Evolutionary conservation across 1,140 invertebrate genomes (phyloP), one percentile per base, ranked within the genome.

Genomic region (Vanessa tameamea): DNA sequence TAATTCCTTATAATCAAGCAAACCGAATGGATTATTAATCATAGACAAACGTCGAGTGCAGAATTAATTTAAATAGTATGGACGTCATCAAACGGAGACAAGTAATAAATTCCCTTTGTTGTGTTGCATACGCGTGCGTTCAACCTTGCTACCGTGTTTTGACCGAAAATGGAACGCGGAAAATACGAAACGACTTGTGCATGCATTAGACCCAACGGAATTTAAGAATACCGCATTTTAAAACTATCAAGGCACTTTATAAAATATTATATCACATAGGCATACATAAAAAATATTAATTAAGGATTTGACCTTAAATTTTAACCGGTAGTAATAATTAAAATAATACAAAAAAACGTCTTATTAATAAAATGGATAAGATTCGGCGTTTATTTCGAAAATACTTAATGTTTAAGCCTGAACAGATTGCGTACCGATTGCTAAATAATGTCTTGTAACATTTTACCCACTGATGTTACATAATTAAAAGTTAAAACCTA

Each of bases 91-190:
- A 37, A 59, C 16, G 37, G 67, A 23, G 51, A 20, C 14, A n/a
- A 55, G 57, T 67, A 67, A 67, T 67, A 64, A 64, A 69, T 64
- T 26, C 69, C 75, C 71, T 72, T 75, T 78, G 74, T 77, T 57
- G 63, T 69, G 59, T 61, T 73, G 59, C 73, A 65, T 37, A 37
- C 23, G 47, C 73, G 77, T 57, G 73, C 57, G 63, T 73, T 78
- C 69, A 84, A 78, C 85, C 82, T 85, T 80, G 78, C 70, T 43
- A 68, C 74, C 81, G 76, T 64, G 83, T 88, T 87, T 87, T 87
- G 83, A 69, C 89, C 87, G 82, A 88, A 88, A 83, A 82, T 73
- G 87, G 87, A 88, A 88, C 79, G 79, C 86, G 88, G 87, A 89
- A 88, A 76, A 51, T 20, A 47, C 20, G 53, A 23, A 47, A 47